Percentiles rank a stretch among this genome's conserved stretches.
These are phyloP conservation scores for Scarus forsteni DNA, from an alignment of 2,797 vertebrate genomes.

Conservation along the genomic window DNA sequence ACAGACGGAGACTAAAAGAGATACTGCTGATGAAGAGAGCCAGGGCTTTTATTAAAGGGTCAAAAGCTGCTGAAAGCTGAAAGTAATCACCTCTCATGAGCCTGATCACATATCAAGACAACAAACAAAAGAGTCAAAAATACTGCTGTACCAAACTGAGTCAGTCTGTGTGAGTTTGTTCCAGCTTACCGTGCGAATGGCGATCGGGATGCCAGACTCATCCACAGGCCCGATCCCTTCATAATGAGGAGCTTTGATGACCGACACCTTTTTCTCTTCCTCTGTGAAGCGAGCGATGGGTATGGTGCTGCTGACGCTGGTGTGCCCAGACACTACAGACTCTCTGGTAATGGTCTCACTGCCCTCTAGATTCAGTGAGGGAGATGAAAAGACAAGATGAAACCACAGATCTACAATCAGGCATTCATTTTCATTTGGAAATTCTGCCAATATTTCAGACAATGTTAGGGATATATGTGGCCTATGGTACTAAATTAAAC, in stretches of 20 bases:
- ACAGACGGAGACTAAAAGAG: conserved; percentile 29
- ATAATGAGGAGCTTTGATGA: conserved; percentile 98
- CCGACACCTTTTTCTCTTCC: conserved; percentile 94
- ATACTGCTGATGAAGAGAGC: conserved; percentile 24
- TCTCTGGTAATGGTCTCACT: conserved; percentile 89
- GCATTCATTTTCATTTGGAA: no score
- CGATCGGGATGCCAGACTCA: conserved; percentile 97
- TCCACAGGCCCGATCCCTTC: conserved; percentile 97
- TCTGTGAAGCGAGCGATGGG: conserved; percentile 95
- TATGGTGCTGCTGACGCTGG: conserved; percentile 85
- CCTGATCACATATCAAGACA: conserved; percentile 62
- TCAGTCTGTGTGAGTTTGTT: background rate
- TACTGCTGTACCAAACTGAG: background rate
- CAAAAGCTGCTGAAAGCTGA: conserved; percentile 70
- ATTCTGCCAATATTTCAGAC: no score
- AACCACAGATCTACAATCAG: background rate
- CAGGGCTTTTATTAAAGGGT: conserved; percentile 42
- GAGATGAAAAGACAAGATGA: conserved; percentile 8
- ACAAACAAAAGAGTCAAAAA: conserved; percentile 41
- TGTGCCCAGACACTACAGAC: conserved; percentile 84
- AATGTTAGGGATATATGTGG: no score
- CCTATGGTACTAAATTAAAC: no score
- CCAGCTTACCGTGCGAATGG: conserved; percentile 95
- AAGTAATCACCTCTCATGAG: conserved; percentile 56
- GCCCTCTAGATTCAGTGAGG: conserved; percentile 82